Evolutionary conservation across 2,888 invertebrate species (phyloP).

Genomic region (Drosophila lutescens): DNA sequence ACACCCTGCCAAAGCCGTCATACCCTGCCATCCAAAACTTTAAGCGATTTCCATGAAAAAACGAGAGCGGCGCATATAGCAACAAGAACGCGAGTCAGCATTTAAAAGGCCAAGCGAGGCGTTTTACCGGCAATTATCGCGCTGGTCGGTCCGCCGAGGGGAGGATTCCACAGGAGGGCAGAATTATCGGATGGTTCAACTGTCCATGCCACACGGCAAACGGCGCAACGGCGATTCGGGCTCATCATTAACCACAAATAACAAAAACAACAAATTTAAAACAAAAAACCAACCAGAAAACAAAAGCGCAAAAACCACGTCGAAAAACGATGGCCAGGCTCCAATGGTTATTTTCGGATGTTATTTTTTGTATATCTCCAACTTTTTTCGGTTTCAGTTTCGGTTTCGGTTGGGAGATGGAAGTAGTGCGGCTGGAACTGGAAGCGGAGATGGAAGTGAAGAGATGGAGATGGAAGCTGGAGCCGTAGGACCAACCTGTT

Average conservation of each 20-base stretch:
- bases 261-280: conserved; percentile 24
- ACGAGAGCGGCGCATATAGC: conserved; percentile 26
- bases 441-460: conserved; percentile 11
- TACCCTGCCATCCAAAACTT: conserved; percentile 32
- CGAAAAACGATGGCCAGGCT: conserved; percentile 44
- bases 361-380: conserved; percentile 23
- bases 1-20: conserved; percentile 4
- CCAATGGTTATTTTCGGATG: conserved; percentile 44
- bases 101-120: conserved; percentile 79
- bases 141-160: conserved; percentile 40
- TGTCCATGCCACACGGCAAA: conserved; percentile 25
- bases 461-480: conserved; percentile 9
- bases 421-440: conserved; percentile 15
- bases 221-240: conserved; percentile 51
- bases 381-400: conserved; percentile 43
- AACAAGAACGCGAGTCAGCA: conserved; percentile 59
- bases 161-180: conserved; percentile 5
- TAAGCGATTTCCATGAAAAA: conserved; percentile 42
- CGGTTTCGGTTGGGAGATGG: conserved; percentile 38
- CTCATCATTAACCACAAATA: conserved; percentile 71
- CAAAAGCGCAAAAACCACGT: conserved; percentile 55
- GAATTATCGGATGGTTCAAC: conserved; percentile 42
- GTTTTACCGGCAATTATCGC: conserved; percentile 81
- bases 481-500: conserved; percentile 58
- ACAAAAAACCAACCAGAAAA: conserved; percentile 35